Percentiles rank a stretch among this genome's conserved stretches.
Conservation (phyloP, 2,888 invertebrate species). For the Nycteola revayana region DNA sequence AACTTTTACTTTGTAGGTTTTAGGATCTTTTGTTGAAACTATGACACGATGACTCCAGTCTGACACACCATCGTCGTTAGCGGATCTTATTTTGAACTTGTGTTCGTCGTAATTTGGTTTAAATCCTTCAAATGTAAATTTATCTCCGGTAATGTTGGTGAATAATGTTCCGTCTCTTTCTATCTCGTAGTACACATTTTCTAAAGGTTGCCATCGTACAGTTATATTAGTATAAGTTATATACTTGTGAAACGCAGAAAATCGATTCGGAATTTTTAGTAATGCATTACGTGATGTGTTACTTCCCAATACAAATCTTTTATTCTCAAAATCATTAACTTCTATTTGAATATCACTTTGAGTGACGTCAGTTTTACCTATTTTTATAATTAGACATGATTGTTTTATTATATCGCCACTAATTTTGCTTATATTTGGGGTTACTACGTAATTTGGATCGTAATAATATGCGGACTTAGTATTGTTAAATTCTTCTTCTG, state of each 20-base stretch:
- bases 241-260: constrained; percentile 36
- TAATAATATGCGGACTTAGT: constrained; percentile 54
- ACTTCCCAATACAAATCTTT: constrained; percentile 40
- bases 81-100: constrained; percentile 56
- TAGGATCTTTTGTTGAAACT: constrained; percentile 43
- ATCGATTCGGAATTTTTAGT: constrained; percentile 36
- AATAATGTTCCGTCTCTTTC: constrained; percentile 58
- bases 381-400: constrained; percentile 58
- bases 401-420: constrained; percentile 37
- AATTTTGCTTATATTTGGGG: constrained; percentile 50
- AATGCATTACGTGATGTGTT: constrained; percentile 28
- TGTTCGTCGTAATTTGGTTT: constrained; percentile 46
- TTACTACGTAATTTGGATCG: constrained; percentile 49
- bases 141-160: constrained; percentile 45
- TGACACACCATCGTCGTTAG: constrained; percentile 45
- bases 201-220: constrained; percentile 47
- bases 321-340: constrained; percentile 48
- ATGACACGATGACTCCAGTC: constrained; percentile 57
- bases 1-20: constrained; percentile 41
- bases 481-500: constrained; percentile 47
- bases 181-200: constrained; percentile 57
- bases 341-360: constrained; percentile 54
- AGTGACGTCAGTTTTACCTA: constrained; percentile 52
- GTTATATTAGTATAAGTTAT: constrained; percentile 45
- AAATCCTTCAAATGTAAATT: constrained; percentile 50